Conservation (phyloP, 2,797 vertebrate genomes). For the Eurystomus glaucurus region DNA sequence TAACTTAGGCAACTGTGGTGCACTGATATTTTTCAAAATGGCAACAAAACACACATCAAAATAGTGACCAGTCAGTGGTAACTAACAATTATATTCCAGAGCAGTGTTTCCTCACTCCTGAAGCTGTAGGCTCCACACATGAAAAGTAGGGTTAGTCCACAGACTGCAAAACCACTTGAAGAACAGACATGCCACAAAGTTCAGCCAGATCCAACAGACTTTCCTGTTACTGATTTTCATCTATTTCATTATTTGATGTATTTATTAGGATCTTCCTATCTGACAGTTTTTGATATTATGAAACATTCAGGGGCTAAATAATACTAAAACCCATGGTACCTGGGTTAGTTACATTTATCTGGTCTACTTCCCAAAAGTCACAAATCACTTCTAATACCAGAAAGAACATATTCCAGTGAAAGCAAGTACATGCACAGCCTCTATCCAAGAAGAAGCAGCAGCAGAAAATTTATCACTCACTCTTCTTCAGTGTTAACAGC, state of each 20-base stretch:
- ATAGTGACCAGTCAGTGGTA: neutral
- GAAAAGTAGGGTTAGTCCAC: neutral
- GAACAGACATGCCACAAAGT: neutral
- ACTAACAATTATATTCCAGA: neutral
- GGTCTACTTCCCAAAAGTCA: neutral
- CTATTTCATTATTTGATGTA: neutral
- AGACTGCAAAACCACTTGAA: neutral
- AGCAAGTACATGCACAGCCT: neutral
- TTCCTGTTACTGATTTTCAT: neutral
- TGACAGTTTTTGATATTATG: neutral
- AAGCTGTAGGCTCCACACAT: neutral
- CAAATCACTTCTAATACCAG: neutral
- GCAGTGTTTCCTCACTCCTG: neutral
- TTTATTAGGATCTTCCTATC: neutral
- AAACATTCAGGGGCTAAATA: neutral
- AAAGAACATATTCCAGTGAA: neutral
- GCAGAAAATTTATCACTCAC: constrained; percentile 3
- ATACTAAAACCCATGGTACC: neutral
- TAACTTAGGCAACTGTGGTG: neutral
- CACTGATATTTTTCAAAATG: neutral
- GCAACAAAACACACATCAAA: neutral
- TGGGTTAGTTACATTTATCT: neutral
- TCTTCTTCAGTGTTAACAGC: constrained; percentile 53
- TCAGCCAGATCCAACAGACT: neutral
- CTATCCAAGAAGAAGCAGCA: constrained; percentile 11